Evolutionary conservation across 2,113 vertebrate genomes (phyloP).

Genomic region (Glareola pratincola): DNA sequence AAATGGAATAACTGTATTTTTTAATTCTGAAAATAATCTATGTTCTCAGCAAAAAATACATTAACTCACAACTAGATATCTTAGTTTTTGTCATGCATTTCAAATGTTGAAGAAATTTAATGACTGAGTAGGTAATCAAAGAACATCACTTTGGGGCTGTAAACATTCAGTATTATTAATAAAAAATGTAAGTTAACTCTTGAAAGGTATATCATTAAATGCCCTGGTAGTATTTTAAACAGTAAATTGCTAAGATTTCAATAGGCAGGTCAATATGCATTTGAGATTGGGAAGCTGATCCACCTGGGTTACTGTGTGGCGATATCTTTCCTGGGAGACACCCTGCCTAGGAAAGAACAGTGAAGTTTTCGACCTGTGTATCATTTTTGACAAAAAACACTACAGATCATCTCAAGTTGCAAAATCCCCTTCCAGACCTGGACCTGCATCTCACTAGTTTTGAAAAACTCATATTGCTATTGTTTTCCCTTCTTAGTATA

Average conservation of each 20-base stretch:
- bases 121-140: background rate
- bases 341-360: background rate
- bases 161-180: background rate
- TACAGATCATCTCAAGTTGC: background rate
- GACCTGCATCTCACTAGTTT: background rate
- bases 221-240: background rate
- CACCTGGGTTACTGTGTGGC: background rate
- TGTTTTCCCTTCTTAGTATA: background rate
- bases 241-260: background rate
- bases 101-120: background rate
- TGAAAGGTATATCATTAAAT: background rate
- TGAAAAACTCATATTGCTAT: background rate
- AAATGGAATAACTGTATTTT: background rate
- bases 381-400: background rate
- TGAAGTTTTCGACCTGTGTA: background rate
- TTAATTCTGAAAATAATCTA: background rate
- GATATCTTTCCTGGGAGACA: background rate
- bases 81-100: background rate
- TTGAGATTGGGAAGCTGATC: background rate
- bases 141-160: background rate
- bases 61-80: background rate
- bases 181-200: background rate
- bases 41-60: background rate
- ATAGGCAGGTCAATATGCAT: background rate
- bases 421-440: background rate